Conservation (phyloP, 92 coral and sea anemone species). For the Chrysogorgia sp. region DNA sequence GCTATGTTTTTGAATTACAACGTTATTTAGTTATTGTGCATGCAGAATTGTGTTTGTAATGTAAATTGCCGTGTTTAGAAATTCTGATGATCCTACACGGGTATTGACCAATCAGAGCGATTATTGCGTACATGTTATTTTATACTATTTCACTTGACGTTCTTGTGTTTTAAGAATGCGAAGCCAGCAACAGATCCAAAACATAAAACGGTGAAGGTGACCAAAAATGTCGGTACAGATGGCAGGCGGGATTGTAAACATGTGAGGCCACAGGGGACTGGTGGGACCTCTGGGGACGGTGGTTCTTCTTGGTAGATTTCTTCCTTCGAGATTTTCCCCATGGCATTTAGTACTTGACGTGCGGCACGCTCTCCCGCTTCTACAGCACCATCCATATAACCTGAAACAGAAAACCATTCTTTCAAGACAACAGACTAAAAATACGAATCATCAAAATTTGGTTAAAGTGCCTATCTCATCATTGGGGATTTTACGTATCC, state of each 20-base stretch:
- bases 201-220: slow-evolving; percentile 47
- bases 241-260: slow-evolving; percentile 77
- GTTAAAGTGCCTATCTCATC: background rate
- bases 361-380: slow-evolving; percentile 99
- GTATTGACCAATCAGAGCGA: too few species aligned
- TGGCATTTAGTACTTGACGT: slow-evolving; percentile 84
- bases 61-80: too few species aligned
- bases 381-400: slow-evolving; percentile 98
- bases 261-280: slow-evolving; percentile 75
- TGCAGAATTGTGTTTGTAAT: too few species aligned
- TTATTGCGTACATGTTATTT: background rate
- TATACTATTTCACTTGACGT: background rate
- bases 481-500: too few species aligned
- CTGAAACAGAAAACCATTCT: slow-evolving; percentile 43
- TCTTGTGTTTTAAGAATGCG: background rate
- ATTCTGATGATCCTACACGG: too few species aligned
- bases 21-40: too few species aligned
- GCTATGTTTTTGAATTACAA: too few species aligned
- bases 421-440: too few species aligned
- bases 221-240: slow-evolving; percentile 70
- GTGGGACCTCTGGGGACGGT: slow-evolving; percentile 82
- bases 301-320: slow-evolving; percentile 83
- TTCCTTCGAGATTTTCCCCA: slow-evolving; percentile 77
- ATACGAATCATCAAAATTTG: background rate
- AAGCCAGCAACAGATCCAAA: slow-evolving; percentile 27